Evolutionary conservation across 1,140 invertebrate species (phyloP).

Genomic region (Aethina tumida): DNA sequence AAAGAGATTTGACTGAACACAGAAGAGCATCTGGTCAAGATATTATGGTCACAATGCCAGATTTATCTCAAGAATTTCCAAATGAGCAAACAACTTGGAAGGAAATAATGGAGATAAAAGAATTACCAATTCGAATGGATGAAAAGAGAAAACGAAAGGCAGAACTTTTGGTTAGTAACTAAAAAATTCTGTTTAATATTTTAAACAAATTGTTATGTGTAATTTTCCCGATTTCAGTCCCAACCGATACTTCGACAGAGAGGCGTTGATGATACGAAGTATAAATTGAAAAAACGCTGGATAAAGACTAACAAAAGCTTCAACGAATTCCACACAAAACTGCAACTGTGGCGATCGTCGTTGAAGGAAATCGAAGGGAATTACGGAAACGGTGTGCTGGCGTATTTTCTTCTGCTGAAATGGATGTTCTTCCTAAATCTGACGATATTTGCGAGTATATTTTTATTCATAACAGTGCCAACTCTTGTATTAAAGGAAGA

Average conservation of each 20-base stretch:
- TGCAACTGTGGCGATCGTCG: constrained; percentile 61
- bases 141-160: constrained; percentile 70
- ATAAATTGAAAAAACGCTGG: constrained; percentile 61
- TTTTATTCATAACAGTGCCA: constrained; percentile 59
- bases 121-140: constrained; percentile 69
- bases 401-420: constrained; percentile 71
- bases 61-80: constrained; percentile 67
- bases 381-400: constrained; percentile 68
- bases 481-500: constrained; percentile 46
- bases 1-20: constrained; percentile 51
- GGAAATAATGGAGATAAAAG: constrained; percentile 76
- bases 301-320: constrained; percentile 46
- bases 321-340: constrained; percentile 53
- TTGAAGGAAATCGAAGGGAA: constrained; percentile 67
- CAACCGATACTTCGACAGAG: constrained; percentile 67
- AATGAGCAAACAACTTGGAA: constrained; percentile 78
- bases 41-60: constrained; percentile 66
- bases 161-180: constrained; percentile 55
- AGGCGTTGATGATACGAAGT: constrained; percentile 68
- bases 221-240: constrained; percentile 43
- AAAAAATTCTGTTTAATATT: constrained; percentile 1
- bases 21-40: constrained; percentile 50
- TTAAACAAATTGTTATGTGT: constrained; percentile 1
- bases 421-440: constrained; percentile 72
- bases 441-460: constrained; percentile 50